These are phyloP conservation scores for Chelon labrosus DNA, from an alignment of 2,797 vertebrate species.

Conservation along the genomic window DNA sequence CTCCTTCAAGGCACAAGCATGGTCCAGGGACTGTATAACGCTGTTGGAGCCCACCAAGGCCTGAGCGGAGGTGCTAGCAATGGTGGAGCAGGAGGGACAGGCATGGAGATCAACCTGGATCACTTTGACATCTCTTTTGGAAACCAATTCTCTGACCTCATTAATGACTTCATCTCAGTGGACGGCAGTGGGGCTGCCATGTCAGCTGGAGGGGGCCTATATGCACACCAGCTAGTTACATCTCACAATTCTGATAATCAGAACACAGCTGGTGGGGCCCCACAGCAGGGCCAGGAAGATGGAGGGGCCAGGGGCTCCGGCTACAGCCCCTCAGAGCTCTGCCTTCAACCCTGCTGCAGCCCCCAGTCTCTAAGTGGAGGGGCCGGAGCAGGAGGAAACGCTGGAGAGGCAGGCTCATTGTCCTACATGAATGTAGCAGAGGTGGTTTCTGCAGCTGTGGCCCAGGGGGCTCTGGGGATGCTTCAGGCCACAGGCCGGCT, in stretches of 20 bases:
- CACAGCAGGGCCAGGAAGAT: constrained; percentile 94
- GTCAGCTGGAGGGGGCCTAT: constrained; percentile 88
- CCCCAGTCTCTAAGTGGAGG: constrained; percentile 89
- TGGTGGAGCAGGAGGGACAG: constrained; percentile 83
- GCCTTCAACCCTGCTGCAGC: constrained; percentile 96
- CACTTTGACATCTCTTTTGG: constrained; percentile 99
- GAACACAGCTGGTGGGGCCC: constrained; percentile 73
- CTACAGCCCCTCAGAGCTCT: constrained; percentile 94
- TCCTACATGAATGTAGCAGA: constrained; percentile 98
- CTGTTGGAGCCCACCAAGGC: constrained; percentile 89
- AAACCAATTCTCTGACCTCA: constrained; percentile 99
- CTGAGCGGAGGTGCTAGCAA: constrained; percentile 83
- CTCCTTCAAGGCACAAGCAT: constrained; percentile 92
- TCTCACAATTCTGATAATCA: constrained; percentile 81
- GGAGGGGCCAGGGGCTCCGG: constrained; percentile 87
- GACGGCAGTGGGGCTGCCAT: constrained; percentile 91
- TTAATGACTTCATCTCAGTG: constrained; percentile 99
- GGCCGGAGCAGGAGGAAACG: constrained; percentile 82
- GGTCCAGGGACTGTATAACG: constrained; percentile 95
- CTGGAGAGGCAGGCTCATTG: constrained; percentile 90
- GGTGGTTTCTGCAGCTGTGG: constrained; percentile 94
- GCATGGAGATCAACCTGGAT: constrained; percentile 99
- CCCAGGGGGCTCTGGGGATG: constrained; percentile 94
- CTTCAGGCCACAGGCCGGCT: constrained; percentile 96
- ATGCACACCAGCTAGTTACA: constrained; percentile 94